A percentile compares a stretch with the other conserved stretches of the same genome.
These are phyloP conservation scores for Bubo blakistoni DNA, from an alignment of 2,113 vertebrate genomes.

Conservation along the genomic window DNA sequence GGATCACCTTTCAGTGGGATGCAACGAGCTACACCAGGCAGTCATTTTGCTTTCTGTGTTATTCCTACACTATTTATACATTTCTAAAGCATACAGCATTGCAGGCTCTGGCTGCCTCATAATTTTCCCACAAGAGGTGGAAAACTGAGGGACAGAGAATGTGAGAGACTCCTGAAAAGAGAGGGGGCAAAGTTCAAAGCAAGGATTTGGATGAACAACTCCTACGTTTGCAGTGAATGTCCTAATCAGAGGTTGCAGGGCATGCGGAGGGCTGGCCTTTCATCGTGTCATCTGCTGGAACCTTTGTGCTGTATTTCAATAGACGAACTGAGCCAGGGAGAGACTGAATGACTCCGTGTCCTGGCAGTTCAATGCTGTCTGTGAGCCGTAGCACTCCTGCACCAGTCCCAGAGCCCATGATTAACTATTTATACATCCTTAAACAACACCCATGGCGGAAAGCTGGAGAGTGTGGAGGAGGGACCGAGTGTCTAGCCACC, in stretches of 20 bases:
- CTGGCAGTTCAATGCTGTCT: not conserved
- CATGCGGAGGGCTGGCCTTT: not conserved
- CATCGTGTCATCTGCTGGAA: not conserved
- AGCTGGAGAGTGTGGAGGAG: not conserved
- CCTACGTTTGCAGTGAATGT: not conserved
- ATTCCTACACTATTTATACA: not conserved
- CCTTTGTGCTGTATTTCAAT: not conserved
- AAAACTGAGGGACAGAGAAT: not conserved
- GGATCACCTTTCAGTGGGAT: not conserved
- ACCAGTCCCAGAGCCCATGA: fast-evolving
- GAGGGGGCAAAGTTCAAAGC: not conserved
- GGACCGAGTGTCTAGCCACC: fast-evolving
- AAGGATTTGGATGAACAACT: not conserved
- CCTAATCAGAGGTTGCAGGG: not conserved
- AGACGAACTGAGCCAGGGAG: not conserved
- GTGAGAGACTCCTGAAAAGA: not conserved
- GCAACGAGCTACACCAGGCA: fast-evolving
- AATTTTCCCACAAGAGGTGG: not conserved
- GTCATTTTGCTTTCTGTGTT: not conserved
- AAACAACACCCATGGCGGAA: not conserved
- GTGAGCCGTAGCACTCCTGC: fast-evolving
- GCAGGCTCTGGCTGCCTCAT: not conserved
- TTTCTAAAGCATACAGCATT: not conserved
- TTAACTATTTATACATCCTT: not conserved
- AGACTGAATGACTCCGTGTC: not conserved